These are phyloP conservation scores for Micromys minutus DNA, from an alignment of 2,113 vertebrate genomes.

Conservation along the genomic window DNA sequence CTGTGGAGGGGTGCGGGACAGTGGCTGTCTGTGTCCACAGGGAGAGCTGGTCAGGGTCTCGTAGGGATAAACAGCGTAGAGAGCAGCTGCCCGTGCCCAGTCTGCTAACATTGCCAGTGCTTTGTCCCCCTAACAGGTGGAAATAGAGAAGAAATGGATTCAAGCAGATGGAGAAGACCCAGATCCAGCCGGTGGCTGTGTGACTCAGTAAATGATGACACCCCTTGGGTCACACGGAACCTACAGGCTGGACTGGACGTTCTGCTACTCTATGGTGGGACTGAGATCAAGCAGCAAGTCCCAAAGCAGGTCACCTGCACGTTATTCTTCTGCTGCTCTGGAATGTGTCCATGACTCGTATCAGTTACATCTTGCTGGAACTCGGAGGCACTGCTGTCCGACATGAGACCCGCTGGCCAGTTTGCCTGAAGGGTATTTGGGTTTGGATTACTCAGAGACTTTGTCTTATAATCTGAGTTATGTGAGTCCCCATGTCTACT, in stretches of 20 bases:
- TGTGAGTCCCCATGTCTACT: neutral
- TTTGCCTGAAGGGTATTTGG: neutral
- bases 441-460: neutral
- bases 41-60: neutral
- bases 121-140: conserved; percentile 87
- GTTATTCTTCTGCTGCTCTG: neutral
- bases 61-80: neutral
- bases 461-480: neutral
- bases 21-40: neutral
- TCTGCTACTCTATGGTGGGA: neutral
- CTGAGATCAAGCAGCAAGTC: neutral
- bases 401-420: neutral
- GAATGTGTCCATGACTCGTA: neutral
- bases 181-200: conserved; percentile 89
- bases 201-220: conserved; percentile 85
- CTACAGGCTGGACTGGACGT: neutral
- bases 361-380: neutral
- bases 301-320: neutral
- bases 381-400: neutral
- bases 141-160: conserved; percentile 98
- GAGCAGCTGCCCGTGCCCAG: neutral
- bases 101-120: conserved; percentile 35
- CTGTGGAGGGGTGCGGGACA: fast-evolving
- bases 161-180: conserved; percentile 91
- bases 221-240: neutral